Conservation (phyloP, 1,140 invertebrate genomes). For the Orius insidiosus region DNA sequence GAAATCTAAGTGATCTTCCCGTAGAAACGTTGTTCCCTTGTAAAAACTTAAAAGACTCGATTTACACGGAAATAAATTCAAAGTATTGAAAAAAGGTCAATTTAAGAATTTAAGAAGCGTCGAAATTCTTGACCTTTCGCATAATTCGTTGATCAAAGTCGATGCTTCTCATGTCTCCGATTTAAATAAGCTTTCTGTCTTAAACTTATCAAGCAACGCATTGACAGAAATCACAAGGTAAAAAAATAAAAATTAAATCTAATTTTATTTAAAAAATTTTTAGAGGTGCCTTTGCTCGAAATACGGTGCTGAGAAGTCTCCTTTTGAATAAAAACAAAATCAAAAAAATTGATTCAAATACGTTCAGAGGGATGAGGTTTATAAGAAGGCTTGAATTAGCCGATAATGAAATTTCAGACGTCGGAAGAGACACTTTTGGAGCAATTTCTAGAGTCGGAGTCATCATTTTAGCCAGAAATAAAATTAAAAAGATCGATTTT, state of each 20-base stretch:
- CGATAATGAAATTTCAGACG: constrained; percentile 63
- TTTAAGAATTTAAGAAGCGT: constrained; percentile 65
- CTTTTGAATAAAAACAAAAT: constrained; percentile 69
- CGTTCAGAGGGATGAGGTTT: constrained; percentile 77
- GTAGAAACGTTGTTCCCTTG: constrained; percentile 41
- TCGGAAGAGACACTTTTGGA: constrained; percentile 62
- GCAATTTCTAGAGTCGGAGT: constrained; percentile 63
- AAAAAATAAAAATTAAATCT: constrained; percentile 9
- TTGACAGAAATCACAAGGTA: constrained; percentile 54
- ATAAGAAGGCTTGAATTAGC: constrained; percentile 61
- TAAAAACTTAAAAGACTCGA: constrained; percentile 61
- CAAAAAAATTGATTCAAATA: constrained; percentile 60
- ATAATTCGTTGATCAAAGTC: constrained; percentile 62
- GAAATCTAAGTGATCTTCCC: constrained; percentile 35
- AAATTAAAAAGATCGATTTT: constrained; percentile 61
- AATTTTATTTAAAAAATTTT: constrained; percentile 20
- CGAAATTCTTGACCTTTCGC: constrained; percentile 54
- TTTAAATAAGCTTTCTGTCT: constrained; percentile 62
- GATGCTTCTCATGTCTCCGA: constrained; percentile 62
- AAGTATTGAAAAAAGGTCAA: constrained; percentile 49
- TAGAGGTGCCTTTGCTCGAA: constrained; percentile 71
- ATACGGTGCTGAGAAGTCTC: constrained; percentile 61
- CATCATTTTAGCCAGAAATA: constrained; percentile 68
- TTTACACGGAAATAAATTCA: constrained; percentile 63
- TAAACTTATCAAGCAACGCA: constrained; percentile 70